Evolutionary conservation across 2,113 vertebrate species (phyloP).

Genomic region (Semnornis frantzii): DNA sequence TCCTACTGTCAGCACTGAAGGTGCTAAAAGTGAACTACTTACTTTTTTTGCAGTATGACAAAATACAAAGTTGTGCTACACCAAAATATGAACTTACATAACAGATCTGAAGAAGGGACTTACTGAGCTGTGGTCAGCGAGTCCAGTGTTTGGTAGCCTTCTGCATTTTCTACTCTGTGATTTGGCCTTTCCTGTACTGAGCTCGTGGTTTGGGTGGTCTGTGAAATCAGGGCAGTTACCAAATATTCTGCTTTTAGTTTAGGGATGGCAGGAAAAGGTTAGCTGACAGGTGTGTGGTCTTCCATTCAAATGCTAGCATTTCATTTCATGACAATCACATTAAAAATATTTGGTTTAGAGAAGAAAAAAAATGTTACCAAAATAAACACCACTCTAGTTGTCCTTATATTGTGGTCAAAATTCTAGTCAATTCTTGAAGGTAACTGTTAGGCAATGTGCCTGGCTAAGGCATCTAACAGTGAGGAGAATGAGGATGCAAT

Average conservation of each 20-base stretch:
- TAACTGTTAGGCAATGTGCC: neutral
- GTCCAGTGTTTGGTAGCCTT: neutral
- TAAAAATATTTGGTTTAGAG: neutral
- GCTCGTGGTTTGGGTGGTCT: neutral
- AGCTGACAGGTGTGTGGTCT: neutral
- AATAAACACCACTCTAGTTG: neutral
- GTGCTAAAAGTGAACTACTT: neutral
- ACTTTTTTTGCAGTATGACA: neutral
- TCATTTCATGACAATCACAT: neutral
- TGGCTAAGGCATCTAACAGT: neutral
- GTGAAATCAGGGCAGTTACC: fast-evolving
- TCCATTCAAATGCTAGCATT: neutral
- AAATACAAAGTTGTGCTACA: neutral
- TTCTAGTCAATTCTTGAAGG: neutral
- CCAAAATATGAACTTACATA: neutral
- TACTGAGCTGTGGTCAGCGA: neutral
- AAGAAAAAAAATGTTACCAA: neutral
- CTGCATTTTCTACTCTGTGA: neutral
- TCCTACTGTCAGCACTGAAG: neutral
- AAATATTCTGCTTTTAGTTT: neutral
- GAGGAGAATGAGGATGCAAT: neutral
- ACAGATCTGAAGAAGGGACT: neutral
- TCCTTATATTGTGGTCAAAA: neutral
- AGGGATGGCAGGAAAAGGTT: neutral
- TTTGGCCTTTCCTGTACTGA: neutral